A percentile compares a stretch with the other conserved stretches of the same genome.
These are phyloP conservation scores for Microchrysa polita DNA, from an alignment of 2,888 invertebrate species.

Conservation along the genomic window DNA sequence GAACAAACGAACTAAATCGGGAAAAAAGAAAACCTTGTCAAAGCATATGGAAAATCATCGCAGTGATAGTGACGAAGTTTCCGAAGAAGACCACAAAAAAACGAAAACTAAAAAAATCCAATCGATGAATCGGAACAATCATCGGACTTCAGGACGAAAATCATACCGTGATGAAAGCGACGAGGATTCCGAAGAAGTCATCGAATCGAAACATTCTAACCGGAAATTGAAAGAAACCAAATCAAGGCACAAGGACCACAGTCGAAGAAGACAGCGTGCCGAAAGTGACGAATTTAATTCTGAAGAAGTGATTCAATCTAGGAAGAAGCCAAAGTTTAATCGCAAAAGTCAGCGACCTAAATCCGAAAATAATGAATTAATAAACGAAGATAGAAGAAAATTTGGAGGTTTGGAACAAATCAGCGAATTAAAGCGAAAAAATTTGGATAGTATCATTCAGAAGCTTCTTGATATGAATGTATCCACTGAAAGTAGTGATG, in stretches of 20 bases:
- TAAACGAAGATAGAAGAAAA: neutral
- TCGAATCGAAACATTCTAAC: too few relatives aligned
- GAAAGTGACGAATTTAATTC: too few relatives aligned
- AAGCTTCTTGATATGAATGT: neutral
- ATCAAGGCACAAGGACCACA: too few relatives aligned
- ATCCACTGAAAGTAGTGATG: neutral
- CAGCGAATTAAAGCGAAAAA: slow-evolving; percentile 1
- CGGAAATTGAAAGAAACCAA: too few relatives aligned
- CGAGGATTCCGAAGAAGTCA: neutral
- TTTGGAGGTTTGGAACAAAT: neutral
- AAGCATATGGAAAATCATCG: neutral
- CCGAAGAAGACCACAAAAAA: neutral
- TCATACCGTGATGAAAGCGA: neutral
- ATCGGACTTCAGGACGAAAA: neutral
- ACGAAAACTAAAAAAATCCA: neutral
- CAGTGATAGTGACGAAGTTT: neutral
- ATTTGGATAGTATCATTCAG: slow-evolving; percentile 13
- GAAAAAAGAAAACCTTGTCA: neutral
- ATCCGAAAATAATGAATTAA: neutral
- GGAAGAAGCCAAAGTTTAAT: too few relatives aligned
- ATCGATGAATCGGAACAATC: neutral
- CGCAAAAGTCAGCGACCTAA: too few relatives aligned
- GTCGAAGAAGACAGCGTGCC: too few relatives aligned
- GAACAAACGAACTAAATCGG: too few relatives aligned
- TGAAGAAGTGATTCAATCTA: too few relatives aligned